phyloP scores from a whole-genome alignment of 2,797 vertebrate species.

The Pterois miles region DNA sequence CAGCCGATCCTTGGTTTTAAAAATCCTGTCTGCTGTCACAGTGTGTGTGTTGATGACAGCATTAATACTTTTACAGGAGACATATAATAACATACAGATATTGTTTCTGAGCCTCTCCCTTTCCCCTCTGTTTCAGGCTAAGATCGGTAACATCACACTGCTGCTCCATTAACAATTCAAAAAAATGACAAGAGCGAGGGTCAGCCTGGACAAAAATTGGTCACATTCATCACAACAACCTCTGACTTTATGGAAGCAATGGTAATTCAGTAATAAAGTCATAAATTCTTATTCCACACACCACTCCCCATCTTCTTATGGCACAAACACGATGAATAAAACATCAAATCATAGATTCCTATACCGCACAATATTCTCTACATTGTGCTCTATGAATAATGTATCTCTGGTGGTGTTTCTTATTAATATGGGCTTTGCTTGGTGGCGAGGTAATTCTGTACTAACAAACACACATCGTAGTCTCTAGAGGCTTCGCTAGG shows the following conservation, averaged over 20 bases:
- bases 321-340: constrained; percentile 75
- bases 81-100: not conserved
- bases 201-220: constrained; percentile 48
- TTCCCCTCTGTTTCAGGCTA: not conserved
- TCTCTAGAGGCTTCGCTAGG: constrained; percentile 30
- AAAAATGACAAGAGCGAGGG: constrained; percentile 36
- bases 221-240: constrained; percentile 62
- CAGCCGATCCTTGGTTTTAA: not conserved
- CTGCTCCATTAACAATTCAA: constrained; percentile 29
- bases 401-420: constrained; percentile 51
- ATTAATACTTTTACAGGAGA: not conserved
- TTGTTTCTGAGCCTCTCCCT: not conserved
- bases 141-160: constrained; percentile 11
- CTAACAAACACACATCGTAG: constrained; percentile 49
- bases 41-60: not conserved
- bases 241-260: constrained; percentile 52
- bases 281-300: constrained; percentile 64
- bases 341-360: constrained; percentile 71
- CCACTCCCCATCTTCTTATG: constrained; percentile 52
- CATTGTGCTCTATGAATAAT: constrained; percentile 74
- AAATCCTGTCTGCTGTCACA: not conserved
- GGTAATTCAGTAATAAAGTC: constrained; percentile 60
- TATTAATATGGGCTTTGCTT: constrained; percentile 62
- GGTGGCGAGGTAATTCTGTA: constrained; percentile 56
- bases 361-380: constrained; percentile 66